Conservation (phyloP, 2,113 vertebrate genomes). For the Sapajus apella region DNA sequence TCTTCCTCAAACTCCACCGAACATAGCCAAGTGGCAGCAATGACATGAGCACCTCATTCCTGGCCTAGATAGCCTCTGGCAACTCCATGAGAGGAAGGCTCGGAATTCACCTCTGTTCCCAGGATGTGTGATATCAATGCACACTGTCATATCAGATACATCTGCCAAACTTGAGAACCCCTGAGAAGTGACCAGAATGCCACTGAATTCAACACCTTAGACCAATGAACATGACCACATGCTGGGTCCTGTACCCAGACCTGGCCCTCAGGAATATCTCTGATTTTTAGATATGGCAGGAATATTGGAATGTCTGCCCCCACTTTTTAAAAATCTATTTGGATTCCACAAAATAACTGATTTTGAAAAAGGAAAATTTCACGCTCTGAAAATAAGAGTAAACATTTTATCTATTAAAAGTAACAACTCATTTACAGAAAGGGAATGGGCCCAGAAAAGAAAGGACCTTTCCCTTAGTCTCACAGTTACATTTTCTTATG, state of each 20-base stretch:
- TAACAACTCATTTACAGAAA: background rate
- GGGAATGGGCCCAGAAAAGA: background rate
- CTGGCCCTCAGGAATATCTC: background rate
- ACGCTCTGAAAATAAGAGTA: background rate
- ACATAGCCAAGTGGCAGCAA: background rate
- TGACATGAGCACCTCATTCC: background rate
- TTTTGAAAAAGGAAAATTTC: background rate
- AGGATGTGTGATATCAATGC: background rate
- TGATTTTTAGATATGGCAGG: background rate
- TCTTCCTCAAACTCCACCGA: background rate
- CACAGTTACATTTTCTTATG: background rate
- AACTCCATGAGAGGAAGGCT: background rate
- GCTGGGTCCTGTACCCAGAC: background rate
- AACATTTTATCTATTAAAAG: background rate
- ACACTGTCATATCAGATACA: background rate
- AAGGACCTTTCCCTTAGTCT: background rate
- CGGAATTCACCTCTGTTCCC: background rate
- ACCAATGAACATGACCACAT: background rate
- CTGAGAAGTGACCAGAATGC: background rate
- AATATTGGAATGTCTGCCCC: background rate
- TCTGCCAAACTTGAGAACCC: background rate
- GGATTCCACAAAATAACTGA: background rate
- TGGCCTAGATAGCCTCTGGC: background rate
- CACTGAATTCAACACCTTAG: background rate
- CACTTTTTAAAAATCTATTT: background rate